These are phyloP conservation scores for Hydropsyche betteni DNA, from an alignment of 2,888 invertebrate genomes.

Conservation along the genomic window DNA sequence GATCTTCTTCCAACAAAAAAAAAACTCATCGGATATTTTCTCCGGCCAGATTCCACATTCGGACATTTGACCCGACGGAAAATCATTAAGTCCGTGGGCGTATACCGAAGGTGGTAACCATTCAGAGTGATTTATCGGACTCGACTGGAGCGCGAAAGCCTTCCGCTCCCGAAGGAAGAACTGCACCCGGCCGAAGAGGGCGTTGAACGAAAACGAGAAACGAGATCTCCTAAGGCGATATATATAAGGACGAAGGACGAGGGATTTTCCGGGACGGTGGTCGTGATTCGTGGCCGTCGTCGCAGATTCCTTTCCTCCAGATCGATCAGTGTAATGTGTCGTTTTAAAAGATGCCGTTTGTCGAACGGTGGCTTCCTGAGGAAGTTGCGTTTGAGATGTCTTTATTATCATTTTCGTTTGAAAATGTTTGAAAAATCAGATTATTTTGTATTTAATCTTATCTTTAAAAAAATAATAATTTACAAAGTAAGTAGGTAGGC, in stretches of 20 bases:
- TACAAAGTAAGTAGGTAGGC: too few relatives aligned
- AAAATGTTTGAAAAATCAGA: too few relatives aligned
- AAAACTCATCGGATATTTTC: too few relatives aligned
- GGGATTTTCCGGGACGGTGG: too few relatives aligned
- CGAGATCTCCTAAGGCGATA: too few relatives aligned
- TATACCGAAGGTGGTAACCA: slow-evolving; percentile 16
- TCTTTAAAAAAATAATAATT: too few relatives aligned
- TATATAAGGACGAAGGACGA: neutral
- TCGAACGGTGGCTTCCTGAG: neutral
- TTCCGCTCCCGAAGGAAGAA: slow-evolving; percentile 10
- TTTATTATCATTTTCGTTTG: too few relatives aligned
- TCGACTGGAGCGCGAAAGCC: slow-evolving; percentile 2
- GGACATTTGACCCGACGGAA: neutral
- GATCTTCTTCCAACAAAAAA: too few relatives aligned
- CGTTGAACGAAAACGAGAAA: slow-evolving; percentile 4
- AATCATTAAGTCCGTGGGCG: slow-evolving; percentile 1
- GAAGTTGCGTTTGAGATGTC: too few relatives aligned
- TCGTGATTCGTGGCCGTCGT: neutral
- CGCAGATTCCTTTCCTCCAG: neutral
- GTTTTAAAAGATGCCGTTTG: slow-evolving; percentile 32
- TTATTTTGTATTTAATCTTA: too few relatives aligned
- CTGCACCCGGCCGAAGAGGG: neutral
- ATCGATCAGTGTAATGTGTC: slow-evolving; percentile 38
- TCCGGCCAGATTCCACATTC: too few relatives aligned
- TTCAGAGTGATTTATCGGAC: slow-evolving; percentile 25